Evolutionary conservation across 2,888 invertebrate genomes (phyloP), one percentile per base, ranked within the genome.

Genomic region (Branchipolynoe longqiensis): DNA sequence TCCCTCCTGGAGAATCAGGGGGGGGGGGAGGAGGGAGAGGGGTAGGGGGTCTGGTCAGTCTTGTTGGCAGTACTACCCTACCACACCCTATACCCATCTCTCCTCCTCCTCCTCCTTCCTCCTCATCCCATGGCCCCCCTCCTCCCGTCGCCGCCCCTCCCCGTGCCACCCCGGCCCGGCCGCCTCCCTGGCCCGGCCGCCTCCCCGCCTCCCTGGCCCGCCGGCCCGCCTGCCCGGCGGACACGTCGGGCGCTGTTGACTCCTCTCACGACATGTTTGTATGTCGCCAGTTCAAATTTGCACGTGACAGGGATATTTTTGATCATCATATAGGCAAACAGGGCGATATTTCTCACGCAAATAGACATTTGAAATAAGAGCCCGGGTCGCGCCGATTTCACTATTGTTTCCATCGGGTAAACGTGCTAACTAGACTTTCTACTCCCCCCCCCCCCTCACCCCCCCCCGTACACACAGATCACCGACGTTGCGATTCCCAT

Each of bases 271-370:
- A 78, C 31, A 54, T 78, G 78, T 78, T 78, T 78, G 78, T 54
- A 78, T 78, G 78, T 54, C 41, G 25, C 41, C 78, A 41, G 54
- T 78, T 41, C 78, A 78, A 78, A 78, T 78, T 41, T 78, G 48
- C 54, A n/a, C 41, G 48, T 22, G 4, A 38, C 69, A 36, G 48
- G 8, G 78, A 78, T 78, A 78, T 78, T 78, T 78, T 78, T 78
- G 69, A 78, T 78, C 78, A 41, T 54, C 54, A 78, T 78, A 78
- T 78, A 78, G 54, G 48, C 78, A 41, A 78, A 78, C 78, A 78
- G 54, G 0, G 31, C 48, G 12, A 33, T 54, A 78, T 78, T 78
- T 41, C 78, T 78, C 78, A 25, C 48, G 78, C 78, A 78, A 78
- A 78, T 78, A 78, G 48, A 78, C 54, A 48, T 54, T 78, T 41